Base-by-base conservation (phyloP, 2,797 vertebrate genomes). In the Hybognathus amarus region DNA sequence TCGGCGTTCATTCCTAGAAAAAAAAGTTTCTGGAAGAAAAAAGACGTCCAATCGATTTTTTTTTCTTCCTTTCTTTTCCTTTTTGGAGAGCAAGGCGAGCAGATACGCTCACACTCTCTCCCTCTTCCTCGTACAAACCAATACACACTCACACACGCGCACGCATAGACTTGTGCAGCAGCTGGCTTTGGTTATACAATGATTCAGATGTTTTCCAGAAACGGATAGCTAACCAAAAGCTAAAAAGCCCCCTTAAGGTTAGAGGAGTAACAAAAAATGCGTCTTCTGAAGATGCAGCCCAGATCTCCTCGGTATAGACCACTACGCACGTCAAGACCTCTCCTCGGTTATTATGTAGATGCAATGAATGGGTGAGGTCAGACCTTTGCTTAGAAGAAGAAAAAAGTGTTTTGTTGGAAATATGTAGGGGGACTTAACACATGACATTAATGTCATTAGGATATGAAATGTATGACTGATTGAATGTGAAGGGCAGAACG, bases 201-300 rank as follows among this genome's bases (percentile, higher is more conserved):
- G 93, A 96, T 96, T 97, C 96, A 96, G 96, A 97, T 96, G 96
- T 97, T 95, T 96, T 95, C 92, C 93, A 95, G 94, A 94, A 93
- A 94, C 91, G 89, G 93, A 94, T 95, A 95, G 94, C 94, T 95
- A 93, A 95, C 94, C 95, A 94, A 95, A 95, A 93, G 93, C 90
- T 90, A 94, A 92, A 88, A 92, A 89, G 91, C 92, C 94, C 93
- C 92, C 94, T 92, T 94, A 95, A 94, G 93, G 93, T 93, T 93
- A 89, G 91, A 89, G 91, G 89, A 91, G 91, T 89, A 93, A 92
- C 91, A 93, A 90, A 92, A 93, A 94, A 89, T 86, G 91, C 90
- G 91, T 91, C 89, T 93, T 92, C 89, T 18, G 82, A 88, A 93
- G 91, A 92, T 87, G 90, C 89, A 90, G 90, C 92, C 87, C 88